phyloP scores from a whole-genome alignment of 2,113 vertebrate species.

The Xiphophorus couchianus region DNA sequence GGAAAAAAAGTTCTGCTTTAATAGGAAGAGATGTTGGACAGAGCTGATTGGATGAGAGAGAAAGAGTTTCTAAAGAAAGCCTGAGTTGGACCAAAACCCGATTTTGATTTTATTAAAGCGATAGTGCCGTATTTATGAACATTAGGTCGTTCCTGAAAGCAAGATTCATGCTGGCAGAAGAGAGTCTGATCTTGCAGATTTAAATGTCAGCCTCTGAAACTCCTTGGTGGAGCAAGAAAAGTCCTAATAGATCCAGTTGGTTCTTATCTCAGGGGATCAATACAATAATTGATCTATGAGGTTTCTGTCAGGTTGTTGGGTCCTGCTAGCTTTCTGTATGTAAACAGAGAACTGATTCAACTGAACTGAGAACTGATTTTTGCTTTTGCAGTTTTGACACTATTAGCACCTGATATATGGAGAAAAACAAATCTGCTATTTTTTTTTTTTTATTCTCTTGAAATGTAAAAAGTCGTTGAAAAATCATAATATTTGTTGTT shows the following conservation, averaged over 20 bases:
- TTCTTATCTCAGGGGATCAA: background rate
- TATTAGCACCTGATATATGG: too few relatives aligned
- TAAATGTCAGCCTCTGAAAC: constrained; percentile 15
- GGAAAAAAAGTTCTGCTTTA: background rate
- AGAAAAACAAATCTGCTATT: too few relatives aligned
- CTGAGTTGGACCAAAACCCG: too few relatives aligned
- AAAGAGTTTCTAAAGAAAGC: background rate
- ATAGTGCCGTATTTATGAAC: constrained; percentile 1
- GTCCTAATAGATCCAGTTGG: background rate
- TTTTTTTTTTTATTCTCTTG: too few relatives aligned
- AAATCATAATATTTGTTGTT: background rate
- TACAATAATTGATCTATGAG: background rate
- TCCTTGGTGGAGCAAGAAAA: background rate
- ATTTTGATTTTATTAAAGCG: background rate
- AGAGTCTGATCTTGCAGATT: constrained; percentile 8
- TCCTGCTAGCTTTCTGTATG: too few relatives aligned
- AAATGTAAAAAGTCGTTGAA: too few relatives aligned
- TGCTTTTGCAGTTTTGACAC: too few relatives aligned
- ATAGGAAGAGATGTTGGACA: background rate
- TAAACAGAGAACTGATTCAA: too few relatives aligned
- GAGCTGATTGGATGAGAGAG: background rate
- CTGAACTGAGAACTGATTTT: too few relatives aligned
- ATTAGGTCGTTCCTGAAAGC: constrained; percentile 14
- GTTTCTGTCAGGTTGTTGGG: too few relatives aligned
- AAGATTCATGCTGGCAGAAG: constrained; percentile 17